phyloP scores from a whole-genome alignment of 2,113 vertebrate species.

The Burhinus oedicnemus region DNA sequence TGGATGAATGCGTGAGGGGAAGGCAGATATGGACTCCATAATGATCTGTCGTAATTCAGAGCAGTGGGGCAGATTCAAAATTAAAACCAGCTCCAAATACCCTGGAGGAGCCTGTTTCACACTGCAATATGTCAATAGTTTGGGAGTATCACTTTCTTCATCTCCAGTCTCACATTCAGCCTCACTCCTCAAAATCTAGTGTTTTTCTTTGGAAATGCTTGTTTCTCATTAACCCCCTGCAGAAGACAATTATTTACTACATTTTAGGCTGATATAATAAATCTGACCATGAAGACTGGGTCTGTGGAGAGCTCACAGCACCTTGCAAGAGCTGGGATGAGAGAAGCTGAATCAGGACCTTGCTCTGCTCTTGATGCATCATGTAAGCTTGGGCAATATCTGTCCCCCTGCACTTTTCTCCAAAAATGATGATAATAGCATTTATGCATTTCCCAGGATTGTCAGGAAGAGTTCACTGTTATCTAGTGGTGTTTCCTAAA shows the following conservation, averaged over 20 bases:
- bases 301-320: neutral
- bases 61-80: neutral
- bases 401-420: neutral
- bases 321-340: neutral
- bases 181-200: neutral
- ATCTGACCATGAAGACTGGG: neutral
- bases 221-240: neutral
- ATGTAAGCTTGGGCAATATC: neutral
- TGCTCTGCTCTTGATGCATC: neutral
- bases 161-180: neutral
- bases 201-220: neutral
- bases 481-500: neutral
- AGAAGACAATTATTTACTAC: neutral
- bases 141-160: neutral
- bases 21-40: slow-evolving; percentile 18
- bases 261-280: neutral
- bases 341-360: neutral
- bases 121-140: neutral
- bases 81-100: neutral
- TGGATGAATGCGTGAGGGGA: slow-evolving; percentile 16
- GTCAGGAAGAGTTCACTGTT: neutral
- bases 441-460: neutral
- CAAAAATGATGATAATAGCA: neutral
- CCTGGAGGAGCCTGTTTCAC: neutral
- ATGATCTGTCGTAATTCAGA: slow-evolving; percentile 10